Evolutionary conservation across 2,888 invertebrate species (phyloP), one percentile per base, ranked within the genome.

Genomic region (Pyrgus malvae): DNA sequence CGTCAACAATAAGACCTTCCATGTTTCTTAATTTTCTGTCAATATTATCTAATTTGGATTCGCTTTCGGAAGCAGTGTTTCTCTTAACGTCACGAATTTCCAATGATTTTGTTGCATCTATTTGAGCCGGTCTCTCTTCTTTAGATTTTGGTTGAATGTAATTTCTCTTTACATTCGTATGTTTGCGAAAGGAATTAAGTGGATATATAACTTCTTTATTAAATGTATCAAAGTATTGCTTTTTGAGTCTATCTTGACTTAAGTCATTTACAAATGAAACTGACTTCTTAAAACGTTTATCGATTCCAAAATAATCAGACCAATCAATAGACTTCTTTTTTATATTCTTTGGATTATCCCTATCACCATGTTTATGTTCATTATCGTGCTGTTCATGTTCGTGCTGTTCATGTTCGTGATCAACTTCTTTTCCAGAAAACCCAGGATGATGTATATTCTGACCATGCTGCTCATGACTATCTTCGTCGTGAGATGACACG

Each of bases 301-400:
- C 96, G 58, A 96, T 92, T 0, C 97, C 97, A 70, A 97, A 96
- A 71, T 97, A 96, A 67, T 96, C 94, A 0, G 95, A 94, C 97
- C 96, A 97, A 69, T 96, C 94, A 57, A 97, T 92, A 0, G 95
- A 95, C 76, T 96, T 97, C 80, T 96, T 96, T 60, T 93, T 93
- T 5, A 95, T 77, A 19, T 88, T 85, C 33, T 92, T 88, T 6
- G 89, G 84, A 62, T 90, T 91, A 25, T 91, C 90, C 12, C 74
- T 63, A 48, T 80, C 77, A 16, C 62, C 57, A 29, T 70, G 61
- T 3, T 61, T 57, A 23, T 71, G 66, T 14, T 59, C 55, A 53
- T 69, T 63, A 8, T 62, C 56, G 21, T 63, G 57, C n/a, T 61
- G 59, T 33, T 59, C 55, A 53, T 69, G 63, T 7, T 62, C 56